Conservation (phyloP, 1,140 invertebrate species). For the Meloidogyne floridensis region DNA sequence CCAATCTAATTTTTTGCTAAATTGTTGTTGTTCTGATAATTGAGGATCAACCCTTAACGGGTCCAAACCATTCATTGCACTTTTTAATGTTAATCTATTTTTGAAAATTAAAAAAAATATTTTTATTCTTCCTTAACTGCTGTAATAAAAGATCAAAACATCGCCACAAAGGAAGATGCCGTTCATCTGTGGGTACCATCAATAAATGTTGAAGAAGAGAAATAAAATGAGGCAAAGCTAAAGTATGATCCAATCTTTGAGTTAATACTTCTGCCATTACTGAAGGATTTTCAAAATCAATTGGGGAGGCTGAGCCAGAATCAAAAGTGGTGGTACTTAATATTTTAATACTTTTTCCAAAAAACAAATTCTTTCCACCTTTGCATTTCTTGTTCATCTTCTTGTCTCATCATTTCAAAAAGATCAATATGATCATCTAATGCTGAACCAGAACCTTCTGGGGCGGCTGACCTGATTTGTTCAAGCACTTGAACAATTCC, state of each 20-base stretch:
- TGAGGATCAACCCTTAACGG: constrained; percentile 78
- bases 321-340: constrained; percentile 34
- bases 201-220: constrained; percentile 88
- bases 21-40: constrained; percentile 70
- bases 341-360: neutral
- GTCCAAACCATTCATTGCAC: constrained; percentile 76
- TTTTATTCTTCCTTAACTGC: constrained; percentile 69
- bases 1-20: constrained; percentile 51
- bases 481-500: constrained; percentile 79
- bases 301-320: constrained; percentile 71
- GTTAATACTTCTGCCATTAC: constrained; percentile 90
- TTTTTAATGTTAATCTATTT: constrained; percentile 77
- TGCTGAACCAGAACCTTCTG: constrained; percentile 43
- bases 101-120: too few species aligned
- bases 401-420: constrained; percentile 95
- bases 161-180: constrained; percentile 86
- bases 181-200: constrained; percentile 82
- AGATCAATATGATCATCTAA: constrained; percentile 78
- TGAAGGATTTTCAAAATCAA: constrained; percentile 89
- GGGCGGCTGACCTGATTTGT: constrained; percentile 54
- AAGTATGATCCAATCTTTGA: constrained; percentile 84
- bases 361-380: constrained; percentile 13
- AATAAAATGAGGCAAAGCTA: constrained; percentile 87
- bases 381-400: constrained; percentile 85
- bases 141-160: constrained; percentile 92